Conservation (phyloP, 2,113 vertebrate species). For the Bettongia penicillata region DNA sequence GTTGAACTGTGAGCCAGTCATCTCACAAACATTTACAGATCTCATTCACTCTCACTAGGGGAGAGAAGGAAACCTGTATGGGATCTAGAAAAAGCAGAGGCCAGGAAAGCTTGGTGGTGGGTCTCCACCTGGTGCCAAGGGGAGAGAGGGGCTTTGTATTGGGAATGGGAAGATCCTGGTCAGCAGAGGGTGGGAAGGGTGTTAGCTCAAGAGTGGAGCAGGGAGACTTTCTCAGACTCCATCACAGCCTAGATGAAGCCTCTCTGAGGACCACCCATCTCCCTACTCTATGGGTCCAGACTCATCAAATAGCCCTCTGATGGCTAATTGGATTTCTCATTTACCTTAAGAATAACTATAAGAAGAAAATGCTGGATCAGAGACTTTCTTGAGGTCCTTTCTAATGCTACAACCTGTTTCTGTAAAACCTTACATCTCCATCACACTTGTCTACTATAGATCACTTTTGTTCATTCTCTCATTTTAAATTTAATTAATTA, state of each 20-base stretch:
- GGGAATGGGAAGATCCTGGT: not conserved
- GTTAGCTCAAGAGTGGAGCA: not conserved
- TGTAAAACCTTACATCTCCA: not conserved
- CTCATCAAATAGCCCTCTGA: not conserved
- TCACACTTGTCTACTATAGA: not conserved
- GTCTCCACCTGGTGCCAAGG: not conserved
- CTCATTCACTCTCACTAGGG: not conserved
- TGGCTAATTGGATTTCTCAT: not conserved
- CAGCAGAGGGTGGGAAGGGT: not conserved
- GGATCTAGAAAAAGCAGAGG: not conserved
- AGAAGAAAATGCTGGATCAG: not conserved
- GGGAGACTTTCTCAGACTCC: not conserved
- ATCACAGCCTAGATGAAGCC: not conserved
- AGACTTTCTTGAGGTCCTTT: not conserved
- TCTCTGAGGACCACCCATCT: not conserved
- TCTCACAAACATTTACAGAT: not conserved
- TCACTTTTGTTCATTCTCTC: not conserved
- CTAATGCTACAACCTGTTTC: not conserved
- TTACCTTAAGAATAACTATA: not conserved
- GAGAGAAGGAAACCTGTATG: not conserved
- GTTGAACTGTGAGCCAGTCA: not conserved
- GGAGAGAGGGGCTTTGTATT: not conserved
- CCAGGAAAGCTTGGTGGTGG: not conserved
- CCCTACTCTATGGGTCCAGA: not conserved
- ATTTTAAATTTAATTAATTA: not conserved